Base-by-base conservation (phyloP, 2,113 vertebrate species). In the Orthonyx spaldingii region DNA sequence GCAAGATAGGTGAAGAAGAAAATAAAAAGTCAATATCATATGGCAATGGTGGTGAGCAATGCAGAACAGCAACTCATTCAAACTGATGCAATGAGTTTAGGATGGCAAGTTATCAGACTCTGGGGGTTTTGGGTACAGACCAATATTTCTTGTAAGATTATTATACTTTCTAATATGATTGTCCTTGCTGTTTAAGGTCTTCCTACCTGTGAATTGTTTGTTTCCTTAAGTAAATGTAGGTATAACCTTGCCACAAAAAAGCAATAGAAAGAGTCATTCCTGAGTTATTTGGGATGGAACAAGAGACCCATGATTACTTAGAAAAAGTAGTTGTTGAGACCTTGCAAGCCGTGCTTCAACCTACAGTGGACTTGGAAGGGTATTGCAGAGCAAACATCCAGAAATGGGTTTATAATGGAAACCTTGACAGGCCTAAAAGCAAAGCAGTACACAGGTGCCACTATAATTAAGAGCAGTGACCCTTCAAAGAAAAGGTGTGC, bases 401-500 rank as follows among this genome's bases (percentile, higher is more conserved):
- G 66, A 93, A 95, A 63, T 52, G 50, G 28, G 35, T 68, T 94
- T 83, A 26, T 63, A 81, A 90, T 83, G 32, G 78, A 96, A 97
- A 69, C 35, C 41, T 42, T 86, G 64, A 87, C 84, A 95, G 59
- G 85, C 21, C 84, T 44, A 84, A 85, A 95, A 93, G 93, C 37
- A 47, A 80, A 79, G 83, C 81, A 87, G 53, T 81, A 84, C 93
- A 56, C 37, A 92, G 86, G 85, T 93, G 82, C 84, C 81, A 69
- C 82, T 94, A 28, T 83, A 97, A 88, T 96, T 94, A 97, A 89
- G 69, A 93, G 93, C 59, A 68, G 71, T 93, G 86, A 94, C 86
- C 95, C 90, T 86, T 83, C 61, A 93, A 88, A 49, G 79, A 66
- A 93, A 87, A 55, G 15, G 17, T 22, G 69, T 94, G 86, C 84